Percentiles rank a stretch among this genome's conserved stretches.
Evolutionary conservation across 2,888 invertebrate genomes (phyloP).

Genomic region (Drosophila greeni): DNA sequence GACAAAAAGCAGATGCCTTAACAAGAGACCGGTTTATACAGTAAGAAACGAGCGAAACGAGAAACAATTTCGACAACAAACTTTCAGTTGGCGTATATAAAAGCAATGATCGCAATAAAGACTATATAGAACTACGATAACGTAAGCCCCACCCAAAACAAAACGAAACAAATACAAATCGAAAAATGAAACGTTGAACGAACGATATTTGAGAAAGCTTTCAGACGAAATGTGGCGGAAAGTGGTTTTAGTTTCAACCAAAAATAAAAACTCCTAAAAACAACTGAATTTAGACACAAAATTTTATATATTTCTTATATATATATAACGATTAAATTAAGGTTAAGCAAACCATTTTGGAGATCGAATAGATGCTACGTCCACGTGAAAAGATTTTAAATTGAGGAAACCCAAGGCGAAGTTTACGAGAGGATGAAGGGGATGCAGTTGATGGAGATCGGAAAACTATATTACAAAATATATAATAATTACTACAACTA

Average conservation of each 20-base stretch:
- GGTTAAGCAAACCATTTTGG: slow-evolving; percentile 65
- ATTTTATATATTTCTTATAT: slow-evolving; percentile 72
- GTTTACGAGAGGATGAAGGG: slow-evolving; percentile 37
- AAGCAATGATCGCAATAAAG: slow-evolving; percentile 47
- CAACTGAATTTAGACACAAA: slow-evolving; percentile 76
- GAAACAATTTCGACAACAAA: slow-evolving; percentile 59
- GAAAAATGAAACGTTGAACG: slow-evolving; percentile 3
- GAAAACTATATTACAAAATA: slow-evolving; percentile 28
- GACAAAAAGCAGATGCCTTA: slow-evolving; percentile 78
- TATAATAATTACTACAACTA: slow-evolving; percentile 67
- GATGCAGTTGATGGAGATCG: slow-evolving; percentile 3
- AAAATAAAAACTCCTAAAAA: slow-evolving; percentile 74
- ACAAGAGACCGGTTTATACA: slow-evolving; percentile 70
- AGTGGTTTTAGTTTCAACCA: slow-evolving; percentile 33
- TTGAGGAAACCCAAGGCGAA: slow-evolving; percentile 31
- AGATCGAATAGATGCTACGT: slow-evolving; percentile 51
- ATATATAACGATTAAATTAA: slow-evolving; percentile 64
- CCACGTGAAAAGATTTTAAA: slow-evolving; percentile 64
- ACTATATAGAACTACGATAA: slow-evolving; percentile 60
- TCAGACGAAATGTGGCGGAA: slow-evolving; percentile 13
- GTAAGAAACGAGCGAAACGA: slow-evolving; percentile 54
- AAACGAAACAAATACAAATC: slow-evolving; percentile 34
- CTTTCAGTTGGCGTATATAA: slow-evolving; percentile 54
- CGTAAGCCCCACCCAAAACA: slow-evolving; percentile 72
- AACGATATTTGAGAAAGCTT: slow-evolving; percentile 27